Evolutionary conservation across 2,113 vertebrate species (phyloP).

Genomic region (Phalacrocorax brasilianus): DNA sequence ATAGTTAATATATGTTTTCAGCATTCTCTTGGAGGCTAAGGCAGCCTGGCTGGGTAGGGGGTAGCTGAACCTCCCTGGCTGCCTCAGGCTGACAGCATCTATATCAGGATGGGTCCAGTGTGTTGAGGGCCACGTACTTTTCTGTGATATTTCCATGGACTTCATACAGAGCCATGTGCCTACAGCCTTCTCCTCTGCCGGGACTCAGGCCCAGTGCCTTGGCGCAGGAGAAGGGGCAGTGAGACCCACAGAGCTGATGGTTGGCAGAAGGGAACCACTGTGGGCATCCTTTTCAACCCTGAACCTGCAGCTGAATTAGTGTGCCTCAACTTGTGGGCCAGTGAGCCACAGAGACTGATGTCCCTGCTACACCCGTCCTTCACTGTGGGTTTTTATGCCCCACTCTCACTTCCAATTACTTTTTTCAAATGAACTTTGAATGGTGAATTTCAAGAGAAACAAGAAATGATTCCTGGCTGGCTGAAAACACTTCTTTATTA

Average conservation of each 20-base stretch:
- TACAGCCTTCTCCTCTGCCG: not conserved
- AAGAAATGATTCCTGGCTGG: not conserved
- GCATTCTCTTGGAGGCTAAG: not conserved
- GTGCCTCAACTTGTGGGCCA: not conserved
- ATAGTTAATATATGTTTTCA: not conserved
- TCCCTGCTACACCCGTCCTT: not conserved
- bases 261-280: not conserved
- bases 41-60: not conserved
- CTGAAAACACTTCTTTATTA: not conserved
- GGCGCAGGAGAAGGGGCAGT: not conserved
- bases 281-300: not conserved
- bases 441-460: not conserved
- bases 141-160: not conserved
- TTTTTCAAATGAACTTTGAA: not conserved
- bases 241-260: fast-evolving
- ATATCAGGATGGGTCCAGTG: not conserved
- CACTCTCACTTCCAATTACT: not conserved
- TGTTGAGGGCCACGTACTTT: not conserved
- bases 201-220: not conserved
- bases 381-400: fast-evolving
- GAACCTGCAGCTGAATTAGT: not conserved
- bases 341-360: not conserved
- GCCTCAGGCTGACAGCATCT: not conserved
- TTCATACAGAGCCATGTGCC: not conserved
- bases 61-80: not conserved